Conservation (phyloP, 2,113 vertebrate genomes). For the Misgurnus anguillicaudatus region DNA sequence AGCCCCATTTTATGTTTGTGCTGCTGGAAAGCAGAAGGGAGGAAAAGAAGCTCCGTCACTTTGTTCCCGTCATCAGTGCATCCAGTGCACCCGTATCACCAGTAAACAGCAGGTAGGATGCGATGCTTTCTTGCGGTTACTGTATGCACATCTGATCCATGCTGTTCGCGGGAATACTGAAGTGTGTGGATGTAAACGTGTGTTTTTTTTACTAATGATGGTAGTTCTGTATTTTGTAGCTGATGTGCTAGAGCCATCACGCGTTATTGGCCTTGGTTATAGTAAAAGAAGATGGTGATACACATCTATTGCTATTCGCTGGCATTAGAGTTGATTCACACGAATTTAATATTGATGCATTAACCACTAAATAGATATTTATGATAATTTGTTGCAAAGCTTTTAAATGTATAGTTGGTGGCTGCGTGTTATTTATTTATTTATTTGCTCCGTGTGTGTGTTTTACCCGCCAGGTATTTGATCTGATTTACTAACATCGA, state of each 20-base stretch:
- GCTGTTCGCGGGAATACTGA: neutral
- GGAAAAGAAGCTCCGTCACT: conserved; percentile 7
- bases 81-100: neutral
- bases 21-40: neutral
- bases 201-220: neutral
- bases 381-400: too few species aligned
- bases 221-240: neutral
- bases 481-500: neutral
- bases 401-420: neutral
- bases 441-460: neutral
- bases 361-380: too few species aligned
- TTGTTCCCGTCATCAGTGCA: conserved; percentile 24
- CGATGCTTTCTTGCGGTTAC: neutral
- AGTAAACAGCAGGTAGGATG: conserved; percentile 31
- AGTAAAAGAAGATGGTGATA: neutral
- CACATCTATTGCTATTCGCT: neutral
- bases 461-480: neutral
- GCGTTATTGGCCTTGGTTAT: neutral
- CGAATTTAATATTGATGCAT: too few species aligned
- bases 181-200: conserved; percentile 6
- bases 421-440: neutral
- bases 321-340: neutral
- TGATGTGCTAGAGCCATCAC: neutral
- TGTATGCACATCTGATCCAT: neutral
- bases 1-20: neutral